Base-by-base conservation (phyloP, 2,113 vertebrate genomes). In the Osmerus mordax region DNA sequence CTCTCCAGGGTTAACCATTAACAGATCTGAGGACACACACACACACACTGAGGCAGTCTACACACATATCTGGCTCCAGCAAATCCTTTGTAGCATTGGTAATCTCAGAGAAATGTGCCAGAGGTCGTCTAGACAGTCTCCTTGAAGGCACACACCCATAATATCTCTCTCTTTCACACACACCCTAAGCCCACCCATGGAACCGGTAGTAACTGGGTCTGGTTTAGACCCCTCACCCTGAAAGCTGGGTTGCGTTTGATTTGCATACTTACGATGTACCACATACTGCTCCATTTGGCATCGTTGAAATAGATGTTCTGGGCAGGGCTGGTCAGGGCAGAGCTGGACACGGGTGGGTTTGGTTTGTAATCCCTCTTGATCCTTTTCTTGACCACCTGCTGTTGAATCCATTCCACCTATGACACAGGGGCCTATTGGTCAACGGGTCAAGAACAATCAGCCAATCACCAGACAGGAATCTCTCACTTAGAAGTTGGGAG, bases 231-330 rank as follows among this genome's bases (percentile, higher is more conserved):
- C 8, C 16, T 64, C 7, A 64, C 62, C 63, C 29, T 3, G 9
- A 41, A 7, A 1, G 0, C 2, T 41, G 29, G 63, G 25, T 12
- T 52, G 2, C 29, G 6, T 6, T 7, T 56, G n/a, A 23, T 71
- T 8, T 54, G 76, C 1, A 14, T 77, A 93, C 97, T 97, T 85
- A 99, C 97, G 91, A 99, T 98, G 79, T 99, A 99, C 97, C 97
- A 99, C 97, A 99, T 99, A 91, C 95, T 98, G 81, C 93, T 96
- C 97, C 97, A 99, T 87, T 99, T 99, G 81, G 96, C 96, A 72
- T 99, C 97, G 76, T 98, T 99, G 90, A 95, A 99, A 86, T 93
- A 97, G 81, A 95, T 95, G 65, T 92, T 93, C 69, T 94, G 95
- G 73, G 90, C 82, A 25, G 83, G 86, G 77, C 84, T 92, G 88